phyloP scores from a whole-genome alignment of 2,113 vertebrate species.

The Ursus arctos region DNA sequence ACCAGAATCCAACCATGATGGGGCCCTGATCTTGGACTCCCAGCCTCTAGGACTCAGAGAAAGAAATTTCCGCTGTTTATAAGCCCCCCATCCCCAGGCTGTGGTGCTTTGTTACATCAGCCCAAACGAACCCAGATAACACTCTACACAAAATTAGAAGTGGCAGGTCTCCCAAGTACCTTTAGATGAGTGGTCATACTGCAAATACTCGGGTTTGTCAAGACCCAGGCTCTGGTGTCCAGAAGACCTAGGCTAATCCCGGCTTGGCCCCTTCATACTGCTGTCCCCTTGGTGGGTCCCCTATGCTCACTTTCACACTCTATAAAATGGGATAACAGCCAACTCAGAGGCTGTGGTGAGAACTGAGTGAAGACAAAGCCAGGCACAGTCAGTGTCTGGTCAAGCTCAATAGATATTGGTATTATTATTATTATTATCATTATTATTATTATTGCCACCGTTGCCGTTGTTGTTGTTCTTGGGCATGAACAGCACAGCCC shows the following conservation, averaged over 20 bases:
- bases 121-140: not conserved
- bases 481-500: not conserved
- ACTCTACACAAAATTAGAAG: not conserved
- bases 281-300: not conserved
- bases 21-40: not conserved
- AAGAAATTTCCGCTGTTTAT: not conserved
- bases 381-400: not conserved
- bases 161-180: not conserved
- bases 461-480: rapidly evolving
- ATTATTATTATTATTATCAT: not conserved
- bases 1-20: not conserved
- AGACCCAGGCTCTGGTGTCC: not conserved
- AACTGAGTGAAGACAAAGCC: not conserved
- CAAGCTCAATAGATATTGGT: not conserved
- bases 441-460: not conserved
- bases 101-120: not conserved
- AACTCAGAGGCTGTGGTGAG: too few species aligned
- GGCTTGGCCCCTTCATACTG: not conserved
- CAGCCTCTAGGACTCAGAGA: not conserved
- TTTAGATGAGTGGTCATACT: not conserved
- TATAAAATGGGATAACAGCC: not conserved
- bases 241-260: not conserved
- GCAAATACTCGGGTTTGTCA: not conserved
- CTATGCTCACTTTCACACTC: not conserved
- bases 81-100: too few species aligned